Base-by-base conservation (phyloP, 2,113 vertebrate species). In the Indicator indicator region DNA sequence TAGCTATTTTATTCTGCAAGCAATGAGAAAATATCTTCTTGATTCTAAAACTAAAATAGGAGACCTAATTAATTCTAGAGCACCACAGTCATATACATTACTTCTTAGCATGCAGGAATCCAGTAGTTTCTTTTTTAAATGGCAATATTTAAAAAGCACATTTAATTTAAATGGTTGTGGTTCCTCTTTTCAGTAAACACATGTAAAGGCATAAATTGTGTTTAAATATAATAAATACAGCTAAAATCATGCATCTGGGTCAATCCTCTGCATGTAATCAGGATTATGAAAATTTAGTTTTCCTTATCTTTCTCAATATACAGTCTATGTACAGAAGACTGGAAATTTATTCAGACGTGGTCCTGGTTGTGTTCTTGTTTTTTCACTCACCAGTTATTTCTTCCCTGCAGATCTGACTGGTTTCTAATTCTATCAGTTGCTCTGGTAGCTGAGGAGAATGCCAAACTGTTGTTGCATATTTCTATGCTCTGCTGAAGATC, bases 201-300 rank as follows among this genome's bases (percentile, higher is more conserved):
- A 88, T 86, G 36, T 88, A 94, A 91, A 95, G 77, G 81, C 83
- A 90, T 82, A 94, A 63, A 73, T 55, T 91, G 90, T 91, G 88
- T 91, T 95, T 95, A 94, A 95, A 88, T 82, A 88, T 50, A 90
- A 93, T 86, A 94, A 94, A 91, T 81, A 91, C 90, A 92, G 94
- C 88, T 96, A 93, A 96, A 96, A 94, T 88, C 89, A 97, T 95
- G 93, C 94, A 96, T 95, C 94, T 97, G 76, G 95, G 95, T 97
- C 95, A 97, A 96, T 97, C 91, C 91, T 72, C 87, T 72, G 88
- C 88, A 95, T 96, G 86, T 93, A 96, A 96, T 94, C 91, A 95
- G 91, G 94, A 95, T 97, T 96, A 97, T 96, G 94, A 95, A 97
- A 96, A 97, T 96, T 78, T n/a, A 46, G 62, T 48, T 96, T 94